These are phyloP conservation scores for Rhagoletis zephyria DNA, from an alignment of 1,140 invertebrate species.

Conservation along the genomic window DNA sequence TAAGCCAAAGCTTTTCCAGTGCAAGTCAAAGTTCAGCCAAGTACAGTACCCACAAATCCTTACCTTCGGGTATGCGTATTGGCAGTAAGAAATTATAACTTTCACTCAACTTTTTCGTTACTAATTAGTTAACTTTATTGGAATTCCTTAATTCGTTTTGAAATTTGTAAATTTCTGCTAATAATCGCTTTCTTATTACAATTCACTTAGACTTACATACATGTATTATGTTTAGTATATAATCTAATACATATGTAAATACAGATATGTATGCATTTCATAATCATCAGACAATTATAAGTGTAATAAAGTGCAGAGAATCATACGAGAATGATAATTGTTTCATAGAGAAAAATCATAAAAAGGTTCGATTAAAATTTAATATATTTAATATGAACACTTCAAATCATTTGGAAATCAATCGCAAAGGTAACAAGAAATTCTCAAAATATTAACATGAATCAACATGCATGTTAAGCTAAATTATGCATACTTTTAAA, in stretches of 20 bases:
- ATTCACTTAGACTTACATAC: not conserved
- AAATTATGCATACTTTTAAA: too few relatives aligned
- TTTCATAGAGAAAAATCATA: not conserved
- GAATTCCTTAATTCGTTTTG: not conserved
- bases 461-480: too few relatives aligned
- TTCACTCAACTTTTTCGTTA: not conserved
- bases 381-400: not conserved
- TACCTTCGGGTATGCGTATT: too few relatives aligned
- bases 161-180: not conserved
- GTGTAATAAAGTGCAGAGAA: not conserved
- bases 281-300: not conserved
- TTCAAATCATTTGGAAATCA: slow-evolving; percentile 9
- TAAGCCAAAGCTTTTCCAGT: too few relatives aligned
- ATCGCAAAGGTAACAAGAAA: not conserved
- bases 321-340: not conserved
- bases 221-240: not conserved
- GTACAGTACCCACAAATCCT: too few relatives aligned
- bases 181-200: not conserved
- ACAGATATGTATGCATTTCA: too few relatives aligned
- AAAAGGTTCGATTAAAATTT: not conserved
- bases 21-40: too few relatives aligned
- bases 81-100: too few relatives aligned
- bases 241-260: not conserved
- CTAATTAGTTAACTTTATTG: slow-evolving; percentile 36
- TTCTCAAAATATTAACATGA: too few relatives aligned